phyloP scores from a whole-genome alignment of 1,140 invertebrate species.

The Thaumetopoea pityocampa region DNA sequence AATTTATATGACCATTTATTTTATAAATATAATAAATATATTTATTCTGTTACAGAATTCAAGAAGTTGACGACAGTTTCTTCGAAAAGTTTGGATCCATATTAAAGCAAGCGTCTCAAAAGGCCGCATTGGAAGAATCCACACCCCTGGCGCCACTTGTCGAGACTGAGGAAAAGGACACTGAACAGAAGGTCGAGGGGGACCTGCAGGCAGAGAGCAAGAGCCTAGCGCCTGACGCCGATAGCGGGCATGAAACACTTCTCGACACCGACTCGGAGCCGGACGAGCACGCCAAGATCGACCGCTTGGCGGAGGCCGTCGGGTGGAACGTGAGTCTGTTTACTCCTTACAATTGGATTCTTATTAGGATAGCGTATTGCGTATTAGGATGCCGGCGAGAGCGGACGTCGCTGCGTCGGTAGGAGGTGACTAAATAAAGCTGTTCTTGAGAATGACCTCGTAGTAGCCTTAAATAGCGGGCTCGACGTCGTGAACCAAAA shows the following conservation, averaged over 20 bases:
- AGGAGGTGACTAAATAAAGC: no score
- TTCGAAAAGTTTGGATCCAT: constrained; percentile 87
- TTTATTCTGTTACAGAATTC: constrained; percentile 78
- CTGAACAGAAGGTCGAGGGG: constrained; percentile 59
- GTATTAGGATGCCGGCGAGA: no score
- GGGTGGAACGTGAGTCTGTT: constrained; percentile 83
- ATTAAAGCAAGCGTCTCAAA: constrained; percentile 79
- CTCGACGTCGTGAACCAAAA: no score
- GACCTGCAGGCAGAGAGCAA: constrained; percentile 37
- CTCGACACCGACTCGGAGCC: constrained; percentile 76
- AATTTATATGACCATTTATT: no score
- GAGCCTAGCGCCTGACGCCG: constrained; percentile 68
- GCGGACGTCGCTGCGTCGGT: no score
- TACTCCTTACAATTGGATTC: no score
- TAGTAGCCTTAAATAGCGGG: no score
- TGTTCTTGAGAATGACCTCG: no score
- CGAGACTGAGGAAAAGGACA: constrained; percentile 61
- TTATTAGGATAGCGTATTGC: no score
- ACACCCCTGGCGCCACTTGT: constrained; percentile 74
- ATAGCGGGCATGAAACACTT: constrained; percentile 73
- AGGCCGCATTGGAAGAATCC: constrained; percentile 69
- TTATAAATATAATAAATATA: constrained; percentile 15
- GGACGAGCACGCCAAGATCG: constrained; percentile 76
- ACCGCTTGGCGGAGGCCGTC: constrained; percentile 77
- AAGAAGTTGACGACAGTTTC: constrained; percentile 86